Evolutionary conservation across 1,140 invertebrate genomes (phyloP).

Genomic region (Drosophila kanapiae): DNA sequence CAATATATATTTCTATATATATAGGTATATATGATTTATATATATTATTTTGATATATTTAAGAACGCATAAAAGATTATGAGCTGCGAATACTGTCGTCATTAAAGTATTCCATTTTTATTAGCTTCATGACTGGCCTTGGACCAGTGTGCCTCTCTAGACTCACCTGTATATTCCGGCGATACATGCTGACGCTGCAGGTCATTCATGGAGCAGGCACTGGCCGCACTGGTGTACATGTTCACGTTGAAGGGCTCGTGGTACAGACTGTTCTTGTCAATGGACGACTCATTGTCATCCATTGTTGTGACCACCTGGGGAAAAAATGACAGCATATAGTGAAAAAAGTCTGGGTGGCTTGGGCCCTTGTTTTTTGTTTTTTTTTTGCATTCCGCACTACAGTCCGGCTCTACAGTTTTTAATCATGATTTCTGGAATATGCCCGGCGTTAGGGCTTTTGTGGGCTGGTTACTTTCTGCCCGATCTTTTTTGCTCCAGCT

Average conservation of each 20-base stretch:
- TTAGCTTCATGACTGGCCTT: not conserved
- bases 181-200: conserved; percentile 85
- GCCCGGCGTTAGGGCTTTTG: conserved; percentile 49
- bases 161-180: conserved; percentile 86
- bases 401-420: conserved; percentile 63
- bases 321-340: conserved; percentile 39
- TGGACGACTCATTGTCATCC: conserved; percentile 85
- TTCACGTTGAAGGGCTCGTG: conserved; percentile 86
- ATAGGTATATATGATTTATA: too few relatives aligned
- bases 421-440: conserved; percentile 81
- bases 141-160: conserved; percentile 14
- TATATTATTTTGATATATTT: too few relatives aligned
- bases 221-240: conserved; percentile 85
- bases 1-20: too few relatives aligned
- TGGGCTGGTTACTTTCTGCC: conserved; percentile 32
- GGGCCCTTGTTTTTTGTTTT: conserved; percentile 35
- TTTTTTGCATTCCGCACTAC: conserved; percentile 36
- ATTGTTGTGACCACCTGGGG: conserved; percentile 82
- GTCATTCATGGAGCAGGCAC: conserved; percentile 84
- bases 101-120: not conserved
- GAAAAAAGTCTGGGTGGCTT: conserved; percentile 35
- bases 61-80: too few relatives aligned
- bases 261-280: conserved; percentile 86
- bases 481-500: conserved; percentile 31
- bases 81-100: too few relatives aligned